Evolutionary conservation across 92 coral and sea anemone genomes (phyloP).

Genomic region (Siderastrea radians): DNA sequence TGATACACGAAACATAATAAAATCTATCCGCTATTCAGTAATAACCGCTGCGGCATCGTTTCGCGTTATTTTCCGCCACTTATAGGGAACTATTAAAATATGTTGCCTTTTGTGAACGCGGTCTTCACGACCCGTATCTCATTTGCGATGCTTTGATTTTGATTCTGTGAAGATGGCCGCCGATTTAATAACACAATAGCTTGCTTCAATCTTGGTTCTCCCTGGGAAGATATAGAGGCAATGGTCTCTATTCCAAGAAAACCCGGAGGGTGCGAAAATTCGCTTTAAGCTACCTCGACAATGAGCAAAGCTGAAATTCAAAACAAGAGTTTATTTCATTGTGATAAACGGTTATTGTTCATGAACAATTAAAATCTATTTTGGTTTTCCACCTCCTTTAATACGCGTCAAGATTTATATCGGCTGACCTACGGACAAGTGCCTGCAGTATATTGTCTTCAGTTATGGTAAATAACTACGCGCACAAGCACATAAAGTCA

Average conservation of each 20-base stretch:
- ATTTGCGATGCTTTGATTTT: not conserved
- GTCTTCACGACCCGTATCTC: slow-evolving; percentile 4
- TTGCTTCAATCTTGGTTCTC: not conserved
- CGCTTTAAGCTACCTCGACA: not conserved
- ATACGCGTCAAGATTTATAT: slow-evolving; percentile 14
- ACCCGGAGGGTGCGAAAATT: not conserved
- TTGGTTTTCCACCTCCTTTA: slow-evolving; percentile 41
- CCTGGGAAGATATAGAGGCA: not conserved
- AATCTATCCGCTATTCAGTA: slow-evolving; percentile 8
- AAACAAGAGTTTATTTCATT: slow-evolving; percentile 46
- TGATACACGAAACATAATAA: slow-evolving; percentile 14
- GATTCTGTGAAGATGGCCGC: slow-evolving; percentile 2
- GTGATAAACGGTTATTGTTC: slow-evolving; percentile 32
- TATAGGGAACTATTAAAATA: slow-evolving; percentile 12
- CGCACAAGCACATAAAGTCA: not conserved
- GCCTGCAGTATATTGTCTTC: not conserved
- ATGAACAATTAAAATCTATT: slow-evolving; percentile 46
- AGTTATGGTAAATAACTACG: not conserved
- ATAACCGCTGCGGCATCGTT: slow-evolving; percentile 14
- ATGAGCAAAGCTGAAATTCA: slow-evolving; percentile 11
- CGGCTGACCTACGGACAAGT: not conserved
- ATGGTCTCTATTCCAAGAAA: not conserved
- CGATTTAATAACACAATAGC: not conserved
- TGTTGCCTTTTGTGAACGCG: slow-evolving; percentile 41
- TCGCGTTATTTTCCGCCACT: slow-evolving; percentile 26